These are phyloP conservation scores for Etheostoma perlongum DNA, from an alignment of 2,797 vertebrate species.

Conservation along the genomic window DNA sequence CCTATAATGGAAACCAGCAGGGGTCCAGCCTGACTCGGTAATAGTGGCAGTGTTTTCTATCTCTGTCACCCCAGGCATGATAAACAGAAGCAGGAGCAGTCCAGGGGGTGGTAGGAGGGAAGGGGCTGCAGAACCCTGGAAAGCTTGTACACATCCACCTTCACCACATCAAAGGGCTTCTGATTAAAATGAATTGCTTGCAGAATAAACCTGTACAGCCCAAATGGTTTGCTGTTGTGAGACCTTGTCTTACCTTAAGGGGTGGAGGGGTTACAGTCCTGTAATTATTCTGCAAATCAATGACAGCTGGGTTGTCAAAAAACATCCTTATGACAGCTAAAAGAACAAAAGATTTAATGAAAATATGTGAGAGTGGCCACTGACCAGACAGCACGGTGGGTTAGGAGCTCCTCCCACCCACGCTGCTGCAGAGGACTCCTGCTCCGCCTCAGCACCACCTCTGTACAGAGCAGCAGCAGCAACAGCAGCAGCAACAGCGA, in stretches of 20 bases:
- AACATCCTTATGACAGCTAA: constrained; percentile 21
- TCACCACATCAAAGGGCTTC: constrained; percentile 41
- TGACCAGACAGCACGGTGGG: constrained; percentile 53
- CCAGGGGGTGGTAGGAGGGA: constrained; percentile 29
- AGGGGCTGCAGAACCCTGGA: constrained; percentile 5
- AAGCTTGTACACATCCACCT: constrained; percentile 32
- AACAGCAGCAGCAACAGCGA: constrained; percentile 19
- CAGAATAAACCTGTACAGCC: constrained; percentile 26
- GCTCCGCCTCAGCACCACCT: constrained; percentile 65
- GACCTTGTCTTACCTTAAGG: neutral
- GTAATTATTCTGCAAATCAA: constrained; percentile 1
- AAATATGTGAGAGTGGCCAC: constrained; percentile 37
- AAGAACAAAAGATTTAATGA: constrained; percentile 21
- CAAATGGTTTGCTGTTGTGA: neutral
- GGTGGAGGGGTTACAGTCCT: neutral
- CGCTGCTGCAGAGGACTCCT: constrained; percentile 72
- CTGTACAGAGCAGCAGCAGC: constrained; percentile 56
- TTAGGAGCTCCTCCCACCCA: constrained; percentile 77
- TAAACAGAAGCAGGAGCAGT: constrained; percentile 63
- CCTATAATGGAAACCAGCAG: constrained; percentile 73
- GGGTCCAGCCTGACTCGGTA: constrained; percentile 56
- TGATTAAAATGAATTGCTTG: constrained; percentile 40
- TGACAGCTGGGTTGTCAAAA: neutral
- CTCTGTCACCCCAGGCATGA: constrained; percentile 53
- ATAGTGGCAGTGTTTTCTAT: constrained; percentile 57